These are phyloP conservation scores for Linnaemya tessellans DNA, from an alignment of 2,888 invertebrate genomes.

Conservation along the genomic window DNA sequence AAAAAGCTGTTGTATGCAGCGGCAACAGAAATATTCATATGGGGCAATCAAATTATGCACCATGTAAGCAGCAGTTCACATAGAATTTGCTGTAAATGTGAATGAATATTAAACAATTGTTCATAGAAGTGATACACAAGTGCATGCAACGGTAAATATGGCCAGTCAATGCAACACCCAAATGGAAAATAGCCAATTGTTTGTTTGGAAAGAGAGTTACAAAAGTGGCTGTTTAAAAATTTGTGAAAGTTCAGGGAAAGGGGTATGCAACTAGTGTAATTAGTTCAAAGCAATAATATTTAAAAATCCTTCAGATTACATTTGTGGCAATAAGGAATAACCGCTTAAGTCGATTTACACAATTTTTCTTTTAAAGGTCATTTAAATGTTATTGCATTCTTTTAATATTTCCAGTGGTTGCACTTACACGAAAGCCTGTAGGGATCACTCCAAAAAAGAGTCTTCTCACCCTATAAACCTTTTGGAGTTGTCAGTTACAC, in stretches of 20 bases:
- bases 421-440: too few relatives aligned
- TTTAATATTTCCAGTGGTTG: too few relatives aligned
- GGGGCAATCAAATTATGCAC: slow-evolving; percentile 52
- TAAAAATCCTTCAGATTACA: too few relatives aligned
- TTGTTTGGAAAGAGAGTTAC: background rate
- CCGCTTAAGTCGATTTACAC: too few relatives aligned
- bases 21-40: slow-evolving; percentile 25
- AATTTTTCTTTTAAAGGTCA: too few relatives aligned
- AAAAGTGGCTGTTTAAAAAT: background rate
- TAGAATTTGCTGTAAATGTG: slow-evolving; percentile 21
- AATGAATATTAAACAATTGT: slow-evolving; percentile 55
- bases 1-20: background rate
- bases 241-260: background rate
- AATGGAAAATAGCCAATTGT: slow-evolving; percentile 6
- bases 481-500: too few relatives aligned
- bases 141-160: slow-evolving; percentile 1
- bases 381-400: too few relatives aligned
- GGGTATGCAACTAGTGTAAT: background rate
- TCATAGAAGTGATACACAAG: slow-evolving; percentile 19
- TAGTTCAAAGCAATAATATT: too few relatives aligned
- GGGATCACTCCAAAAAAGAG: too few relatives aligned
- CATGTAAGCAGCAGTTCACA: background rate
- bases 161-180: slow-evolving; percentile 12
- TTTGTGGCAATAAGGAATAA: too few relatives aligned
- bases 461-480: too few relatives aligned